phyloP scores from a whole-genome alignment of 2,113 vertebrate genomes.

The Puma concolor region DNA sequence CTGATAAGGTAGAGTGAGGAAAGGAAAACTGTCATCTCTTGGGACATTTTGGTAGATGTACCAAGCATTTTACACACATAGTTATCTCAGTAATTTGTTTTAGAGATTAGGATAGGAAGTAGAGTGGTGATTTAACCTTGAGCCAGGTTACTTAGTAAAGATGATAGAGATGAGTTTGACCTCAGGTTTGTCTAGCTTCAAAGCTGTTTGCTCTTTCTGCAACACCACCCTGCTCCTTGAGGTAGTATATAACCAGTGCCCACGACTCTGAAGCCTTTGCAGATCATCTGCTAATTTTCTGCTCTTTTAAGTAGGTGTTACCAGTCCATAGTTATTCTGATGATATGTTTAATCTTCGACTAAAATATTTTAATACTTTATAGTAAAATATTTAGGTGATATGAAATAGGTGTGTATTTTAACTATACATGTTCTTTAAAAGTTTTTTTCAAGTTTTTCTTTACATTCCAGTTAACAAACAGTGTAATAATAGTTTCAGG shows the following conservation, averaged over 20 bases:
- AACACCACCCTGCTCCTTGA: background rate
- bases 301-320: background rate
- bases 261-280: background rate
- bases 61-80: background rate
- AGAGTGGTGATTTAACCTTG: background rate
- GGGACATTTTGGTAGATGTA: background rate
- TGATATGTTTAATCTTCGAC: background rate
- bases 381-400: conserved; percentile 15
- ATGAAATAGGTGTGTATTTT: background rate
- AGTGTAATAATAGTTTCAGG: background rate
- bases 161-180: background rate
- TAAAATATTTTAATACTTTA: background rate
- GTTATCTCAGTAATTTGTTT: background rate
- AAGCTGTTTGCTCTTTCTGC: background rate
- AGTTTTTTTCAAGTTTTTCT: background rate
- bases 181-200: background rate
- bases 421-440: background rate
- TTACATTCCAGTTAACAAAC: background rate
- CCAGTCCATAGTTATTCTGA: background rate
- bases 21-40: background rate
- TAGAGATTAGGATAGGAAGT: background rate
- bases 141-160: background rate
- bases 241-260: background rate
- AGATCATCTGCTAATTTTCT: background rate
- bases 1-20: background rate